Conservation (phyloP, 1,140 invertebrate species). For the Lamellibrachia luymesi region DNA sequence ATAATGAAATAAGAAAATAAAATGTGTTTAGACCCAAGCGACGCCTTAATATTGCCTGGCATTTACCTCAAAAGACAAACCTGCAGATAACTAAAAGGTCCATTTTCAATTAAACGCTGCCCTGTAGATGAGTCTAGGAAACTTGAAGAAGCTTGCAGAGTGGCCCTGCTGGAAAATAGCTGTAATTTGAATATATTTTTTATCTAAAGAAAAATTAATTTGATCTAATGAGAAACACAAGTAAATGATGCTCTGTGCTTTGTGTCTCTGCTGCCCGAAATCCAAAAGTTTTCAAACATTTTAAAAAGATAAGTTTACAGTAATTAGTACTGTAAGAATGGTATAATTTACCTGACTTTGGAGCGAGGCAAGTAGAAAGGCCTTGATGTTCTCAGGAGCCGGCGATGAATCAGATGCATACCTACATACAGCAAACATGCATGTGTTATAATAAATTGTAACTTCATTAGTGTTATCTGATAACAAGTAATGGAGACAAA, state of each 20-base stretch:
- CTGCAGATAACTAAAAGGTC: too few relatives aligned
- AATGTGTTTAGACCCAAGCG: too few relatives aligned
- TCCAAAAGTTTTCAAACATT: background rate
- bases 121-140: background rate
- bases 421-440: background rate
- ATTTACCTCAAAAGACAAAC: too few relatives aligned
- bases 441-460: background rate
- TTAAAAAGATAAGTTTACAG: background rate
- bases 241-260: background rate
- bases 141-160: background rate
- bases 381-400: background rate
- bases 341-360: slow-evolving; percentile 11
- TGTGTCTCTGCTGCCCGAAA: background rate
- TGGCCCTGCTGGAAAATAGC: too few relatives aligned
- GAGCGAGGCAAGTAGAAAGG: slow-evolving; percentile 13
- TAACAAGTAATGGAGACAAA: background rate
- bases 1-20: too few relatives aligned
- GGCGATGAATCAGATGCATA: background rate
- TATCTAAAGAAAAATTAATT: background rate
- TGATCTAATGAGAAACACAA: background rate
- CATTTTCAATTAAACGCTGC: too few relatives aligned
- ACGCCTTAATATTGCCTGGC: too few relatives aligned
- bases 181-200: background rate
- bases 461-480: background rate
- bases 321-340: background rate